These are phyloP conservation scores for Ivindomyrus marchei DNA, from an alignment of 2,113 vertebrate species.

Conservation along the genomic window DNA sequence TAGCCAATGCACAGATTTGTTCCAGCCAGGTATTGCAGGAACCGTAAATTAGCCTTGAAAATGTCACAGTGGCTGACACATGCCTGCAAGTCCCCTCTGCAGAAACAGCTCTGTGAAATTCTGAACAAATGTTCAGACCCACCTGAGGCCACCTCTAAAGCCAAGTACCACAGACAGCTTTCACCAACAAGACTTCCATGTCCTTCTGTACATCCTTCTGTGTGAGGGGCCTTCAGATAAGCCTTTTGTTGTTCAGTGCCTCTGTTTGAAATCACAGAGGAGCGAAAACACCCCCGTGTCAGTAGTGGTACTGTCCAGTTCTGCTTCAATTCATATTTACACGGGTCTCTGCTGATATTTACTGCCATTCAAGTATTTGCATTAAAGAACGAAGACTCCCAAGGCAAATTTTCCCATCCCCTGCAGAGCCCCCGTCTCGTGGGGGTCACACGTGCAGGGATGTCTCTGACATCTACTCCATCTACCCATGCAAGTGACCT, in stretches of 20 bases:
- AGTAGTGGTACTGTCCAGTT: background rate
- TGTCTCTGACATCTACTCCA: background rate
- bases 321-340: background rate
- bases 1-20: constrained; percentile 41
- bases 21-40: constrained; percentile 31
- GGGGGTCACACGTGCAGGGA: background rate
- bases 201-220: background rate
- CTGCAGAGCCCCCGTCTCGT: background rate
- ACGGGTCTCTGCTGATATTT: background rate
- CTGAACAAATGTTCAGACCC: background rate
- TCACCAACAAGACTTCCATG: background rate
- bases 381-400: background rate
- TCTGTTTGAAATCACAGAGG: background rate
- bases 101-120: background rate
- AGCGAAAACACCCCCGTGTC: background rate
- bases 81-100: background rate
- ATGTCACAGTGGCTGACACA: constrained; percentile 31
- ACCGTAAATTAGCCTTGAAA: constrained; percentile 45
- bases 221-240: background rate
- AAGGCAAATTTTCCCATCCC: background rate
- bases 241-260: background rate
- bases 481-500: background rate
- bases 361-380: background rate
- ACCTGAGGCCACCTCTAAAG: background rate
- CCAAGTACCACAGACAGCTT: background rate